Conservation (phyloP, 2,888 invertebrate species). For the Athripsodes cinereus region DNA sequence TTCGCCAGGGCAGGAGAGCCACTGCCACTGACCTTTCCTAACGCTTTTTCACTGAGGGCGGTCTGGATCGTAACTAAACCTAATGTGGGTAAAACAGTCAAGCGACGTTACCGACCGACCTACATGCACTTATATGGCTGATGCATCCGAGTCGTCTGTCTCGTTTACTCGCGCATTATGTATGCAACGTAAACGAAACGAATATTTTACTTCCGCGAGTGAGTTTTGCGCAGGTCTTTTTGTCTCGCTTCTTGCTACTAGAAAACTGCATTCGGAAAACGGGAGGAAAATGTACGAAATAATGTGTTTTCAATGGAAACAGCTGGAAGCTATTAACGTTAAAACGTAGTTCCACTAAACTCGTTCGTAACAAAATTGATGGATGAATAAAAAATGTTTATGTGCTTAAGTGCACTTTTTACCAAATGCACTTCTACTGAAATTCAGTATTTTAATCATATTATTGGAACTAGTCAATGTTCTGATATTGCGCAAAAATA, state of each 20-base stretch:
- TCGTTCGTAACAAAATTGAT: neutral
- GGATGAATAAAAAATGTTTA: neutral
- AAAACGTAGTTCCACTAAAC: neutral
- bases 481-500: constrained; percentile 22
- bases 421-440: neutral
- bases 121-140: constrained; percentile 51
- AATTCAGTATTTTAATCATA: neutral
- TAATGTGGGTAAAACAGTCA: constrained; percentile 22
- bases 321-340: neutral
- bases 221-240: constrained; percentile 39
- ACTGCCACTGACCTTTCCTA: constrained; percentile 37
- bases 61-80: constrained; percentile 21
- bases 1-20: constrained; percentile 41
- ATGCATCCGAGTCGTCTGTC: constrained; percentile 41
- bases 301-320: neutral
- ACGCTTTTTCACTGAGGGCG: constrained; percentile 35
- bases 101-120: constrained; percentile 40
- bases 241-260: constrained; percentile 45
- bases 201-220: constrained; percentile 40
- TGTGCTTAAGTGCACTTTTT: neutral
- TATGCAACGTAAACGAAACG: neutral
- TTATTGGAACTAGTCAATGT: constrained; percentile 9
- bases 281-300: constrained; percentile 1
- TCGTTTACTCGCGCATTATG: constrained; percentile 27
- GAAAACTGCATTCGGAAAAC: constrained; percentile 6